Percentiles rank a stretch among this genome's conserved stretches.
Conservation (phyloP, 2,888 invertebrate species). For the Thalpophila matura region DNA sequence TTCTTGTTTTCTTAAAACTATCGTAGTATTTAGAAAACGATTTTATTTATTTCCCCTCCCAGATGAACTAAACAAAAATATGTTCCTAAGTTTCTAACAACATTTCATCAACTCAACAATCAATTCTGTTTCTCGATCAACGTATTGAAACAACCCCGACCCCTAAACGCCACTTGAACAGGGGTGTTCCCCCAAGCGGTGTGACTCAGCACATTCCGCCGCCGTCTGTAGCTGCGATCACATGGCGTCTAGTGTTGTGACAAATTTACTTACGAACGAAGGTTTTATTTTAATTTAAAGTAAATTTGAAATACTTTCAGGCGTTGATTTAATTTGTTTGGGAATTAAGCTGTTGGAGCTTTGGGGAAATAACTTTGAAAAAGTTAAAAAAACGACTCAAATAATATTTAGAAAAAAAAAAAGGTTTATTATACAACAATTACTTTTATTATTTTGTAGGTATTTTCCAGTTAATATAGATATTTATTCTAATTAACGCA, state of each 20-base stretch:
- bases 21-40: too few species aligned
- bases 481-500: too few species aligned
- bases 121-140: constrained; percentile 48
- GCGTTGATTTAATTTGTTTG: too few species aligned
- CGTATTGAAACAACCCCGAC: constrained; percentile 42
- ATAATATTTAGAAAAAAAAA: too few species aligned
- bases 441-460: too few species aligned
- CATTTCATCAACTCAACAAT: constrained; percentile 48
- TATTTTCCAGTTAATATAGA: too few species aligned
- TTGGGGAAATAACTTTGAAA: too few species aligned
- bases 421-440: too few species aligned
- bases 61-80: constrained; percentile 5
- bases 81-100: constrained; percentile 14
- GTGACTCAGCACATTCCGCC: constrained; percentile 78
- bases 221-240: constrained; percentile 70
- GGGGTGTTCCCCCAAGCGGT: constrained; percentile 61
- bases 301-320: neutral
- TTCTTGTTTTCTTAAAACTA: neutral
- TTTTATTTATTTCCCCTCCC: neutral
- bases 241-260: constrained; percentile 51
- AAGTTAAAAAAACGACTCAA: too few species aligned
- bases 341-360: too few species aligned
- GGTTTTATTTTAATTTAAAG: constrained; percentile 3
- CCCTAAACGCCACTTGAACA: constrained; percentile 45
- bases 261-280: constrained; percentile 51